Evolutionary conservation across 92 coral and sea anemone species (phyloP).

Genomic region (Epizoanthus illoricatus): DNA sequence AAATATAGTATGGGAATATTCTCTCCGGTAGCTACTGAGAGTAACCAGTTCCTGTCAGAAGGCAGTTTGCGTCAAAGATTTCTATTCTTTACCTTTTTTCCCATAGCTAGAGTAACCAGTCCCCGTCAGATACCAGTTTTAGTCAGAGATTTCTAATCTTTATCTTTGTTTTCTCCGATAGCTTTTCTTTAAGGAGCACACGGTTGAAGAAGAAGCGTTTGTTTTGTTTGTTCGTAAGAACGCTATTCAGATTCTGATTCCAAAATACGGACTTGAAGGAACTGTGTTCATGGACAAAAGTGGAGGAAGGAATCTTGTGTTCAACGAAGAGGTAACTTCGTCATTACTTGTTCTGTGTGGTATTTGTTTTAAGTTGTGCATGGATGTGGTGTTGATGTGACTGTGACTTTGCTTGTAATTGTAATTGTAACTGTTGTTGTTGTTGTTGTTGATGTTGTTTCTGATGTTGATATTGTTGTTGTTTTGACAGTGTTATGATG

Average conservation of each 20-base stretch:
- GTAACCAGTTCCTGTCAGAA: too few relatives aligned
- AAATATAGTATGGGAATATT: too few relatives aligned
- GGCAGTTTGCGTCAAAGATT: too few relatives aligned
- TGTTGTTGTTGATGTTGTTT: too few relatives aligned
- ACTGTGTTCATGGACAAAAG: conserved; percentile 77
- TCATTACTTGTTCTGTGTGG: not conserved
- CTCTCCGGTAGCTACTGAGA: too few relatives aligned
- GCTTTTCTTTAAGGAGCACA: conserved; percentile 88
- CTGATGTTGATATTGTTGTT: too few relatives aligned
- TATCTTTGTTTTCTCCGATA: conserved; percentile 38
- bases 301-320: conserved; percentile 42
- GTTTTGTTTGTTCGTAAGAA: conserved; percentile 93
- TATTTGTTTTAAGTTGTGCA: too few relatives aligned
- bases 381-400: too few relatives aligned
- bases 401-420: too few relatives aligned
- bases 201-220: conserved; percentile 80
- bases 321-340: conserved; percentile 70
- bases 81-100: not conserved
- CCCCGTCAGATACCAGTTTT: not conserved
- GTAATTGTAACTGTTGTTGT: too few relatives aligned
- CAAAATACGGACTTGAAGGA: conserved; percentile 97
- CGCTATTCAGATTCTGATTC: conserved; percentile 91
- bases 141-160: not conserved
- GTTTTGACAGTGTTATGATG: too few relatives aligned
- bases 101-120: not conserved